phyloP scores from a whole-genome alignment of 2,797 vertebrate genomes.

The Siniperca undulata region DNA sequence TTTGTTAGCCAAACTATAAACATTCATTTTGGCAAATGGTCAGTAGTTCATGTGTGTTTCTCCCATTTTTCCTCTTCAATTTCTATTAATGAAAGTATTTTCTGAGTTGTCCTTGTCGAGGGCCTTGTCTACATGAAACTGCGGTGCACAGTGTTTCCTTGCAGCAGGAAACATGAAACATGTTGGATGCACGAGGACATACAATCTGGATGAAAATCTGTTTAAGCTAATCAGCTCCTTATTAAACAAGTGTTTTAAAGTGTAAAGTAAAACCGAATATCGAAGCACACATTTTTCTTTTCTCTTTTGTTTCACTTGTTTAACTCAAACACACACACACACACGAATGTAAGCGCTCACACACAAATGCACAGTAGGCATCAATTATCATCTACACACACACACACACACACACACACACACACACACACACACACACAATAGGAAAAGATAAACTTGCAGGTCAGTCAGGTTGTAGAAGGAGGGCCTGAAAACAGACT shows the following conservation, averaged over 20 bases:
- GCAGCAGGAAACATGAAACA: not conserved
- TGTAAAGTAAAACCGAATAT: not conserved
- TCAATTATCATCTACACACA: not conserved
- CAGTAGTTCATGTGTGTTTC: not conserved
- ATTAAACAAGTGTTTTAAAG: not conserved
- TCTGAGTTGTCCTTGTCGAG: not conserved
- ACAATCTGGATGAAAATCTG: conserved; percentile 10
- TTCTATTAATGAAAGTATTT: not conserved
- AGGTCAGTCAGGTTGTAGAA: conserved; percentile 17
- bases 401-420: not conserved
- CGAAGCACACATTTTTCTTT: not conserved
- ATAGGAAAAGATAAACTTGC: conserved; percentile 19
- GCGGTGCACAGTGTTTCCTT: not conserved
- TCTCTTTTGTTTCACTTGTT: not conserved
- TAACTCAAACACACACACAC: not conserved
- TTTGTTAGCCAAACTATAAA: not conserved
- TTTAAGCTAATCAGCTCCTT: not conserved
- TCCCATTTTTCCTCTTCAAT: not conserved
- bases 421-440: not conserved
- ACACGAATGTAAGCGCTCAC: not conserved
- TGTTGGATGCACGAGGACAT: not conserved
- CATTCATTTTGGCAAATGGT: not conserved
- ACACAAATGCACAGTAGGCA: not conserved
- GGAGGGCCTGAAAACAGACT: conserved; percentile 36
- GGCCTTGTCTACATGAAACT: conserved; percentile 14